These are phyloP conservation scores for Rhabdomys dilectus DNA, from an alignment of 2,113 vertebrate genomes.

Conservation along the genomic window DNA sequence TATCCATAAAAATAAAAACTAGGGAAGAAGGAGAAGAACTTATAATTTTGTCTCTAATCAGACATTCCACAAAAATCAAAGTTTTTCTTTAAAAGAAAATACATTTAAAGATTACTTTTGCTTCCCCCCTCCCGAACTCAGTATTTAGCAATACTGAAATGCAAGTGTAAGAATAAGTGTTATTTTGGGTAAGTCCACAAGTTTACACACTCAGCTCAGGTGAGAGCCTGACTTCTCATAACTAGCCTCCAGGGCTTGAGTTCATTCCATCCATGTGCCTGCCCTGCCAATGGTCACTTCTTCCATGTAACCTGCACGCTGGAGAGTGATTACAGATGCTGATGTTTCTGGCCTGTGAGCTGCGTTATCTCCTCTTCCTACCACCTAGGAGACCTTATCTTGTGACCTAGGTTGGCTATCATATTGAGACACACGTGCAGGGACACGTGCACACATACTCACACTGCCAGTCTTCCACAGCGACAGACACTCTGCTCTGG, in stretches of 20 bases:
- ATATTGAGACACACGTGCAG: background rate
- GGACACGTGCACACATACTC: rapidly evolving
- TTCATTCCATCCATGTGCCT: background rate
- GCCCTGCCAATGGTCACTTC: background rate
- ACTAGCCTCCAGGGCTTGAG: rapidly evolving
- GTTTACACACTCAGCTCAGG: background rate
- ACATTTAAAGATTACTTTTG: background rate
- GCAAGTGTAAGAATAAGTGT: background rate
- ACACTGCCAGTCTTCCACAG: background rate
- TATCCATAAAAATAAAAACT: slow-evolving; percentile 20
- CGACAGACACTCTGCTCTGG: background rate
- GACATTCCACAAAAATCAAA: slow-evolving; percentile 26
- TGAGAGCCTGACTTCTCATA: background rate
- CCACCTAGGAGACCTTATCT: too few relatives aligned
- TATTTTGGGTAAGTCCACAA: background rate
- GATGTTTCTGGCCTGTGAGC: background rate
- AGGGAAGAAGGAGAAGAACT: background rate
- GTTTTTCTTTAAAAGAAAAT: background rate
- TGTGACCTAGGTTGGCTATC: background rate
- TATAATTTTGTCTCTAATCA: background rate
- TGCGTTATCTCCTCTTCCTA: background rate
- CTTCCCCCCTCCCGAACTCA: background rate
- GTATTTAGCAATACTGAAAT: background rate
- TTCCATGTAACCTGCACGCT: rapidly evolving
- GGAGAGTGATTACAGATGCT: background rate